A percentile compares a stretch with the other conserved stretches of the same genome.
Conservation (phyloP, 2,113 vertebrate species). For the Hyperoodon ampullatus region DNA sequence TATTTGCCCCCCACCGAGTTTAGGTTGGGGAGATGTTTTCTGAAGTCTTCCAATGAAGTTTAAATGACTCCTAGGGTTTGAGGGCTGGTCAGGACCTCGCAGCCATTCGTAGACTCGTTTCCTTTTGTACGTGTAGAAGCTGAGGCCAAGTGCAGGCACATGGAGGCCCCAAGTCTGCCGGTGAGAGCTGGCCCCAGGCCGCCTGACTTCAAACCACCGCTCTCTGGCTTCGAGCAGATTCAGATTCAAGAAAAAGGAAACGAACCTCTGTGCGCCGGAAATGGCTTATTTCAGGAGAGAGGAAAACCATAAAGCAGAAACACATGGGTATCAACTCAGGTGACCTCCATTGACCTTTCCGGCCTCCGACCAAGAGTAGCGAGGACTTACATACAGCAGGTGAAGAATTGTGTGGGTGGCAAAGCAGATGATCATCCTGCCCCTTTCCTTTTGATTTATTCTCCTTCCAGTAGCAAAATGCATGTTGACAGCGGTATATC, state of each 20-base stretch:
- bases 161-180: not conserved
- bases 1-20: not conserved
- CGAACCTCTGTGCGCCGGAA: not conserved
- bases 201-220: not conserved
- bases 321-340: not conserved
- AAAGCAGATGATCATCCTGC: not conserved
- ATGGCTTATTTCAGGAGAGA: constrained; percentile 23
- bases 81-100: not conserved
- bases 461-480: not conserved
- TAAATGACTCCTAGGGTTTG: not conserved
- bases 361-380: not conserved
- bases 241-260: not conserved
- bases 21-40: not conserved
- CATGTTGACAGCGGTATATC: not conserved
- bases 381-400: not conserved
- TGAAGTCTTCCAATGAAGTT: not conserved
- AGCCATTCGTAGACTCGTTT: not conserved
- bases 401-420: not conserved
- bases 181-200: not conserved
- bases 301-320: not conserved
- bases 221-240: not conserved
- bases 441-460: not conserved
- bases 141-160: not conserved
- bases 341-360: not conserved
- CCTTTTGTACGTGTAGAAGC: not conserved